A percentile compares a stretch with the other conserved stretches of the same genome.
Conservation (phyloP, 1,140 invertebrate genomes). For the Drosophila pseudoobscura region DNA sequence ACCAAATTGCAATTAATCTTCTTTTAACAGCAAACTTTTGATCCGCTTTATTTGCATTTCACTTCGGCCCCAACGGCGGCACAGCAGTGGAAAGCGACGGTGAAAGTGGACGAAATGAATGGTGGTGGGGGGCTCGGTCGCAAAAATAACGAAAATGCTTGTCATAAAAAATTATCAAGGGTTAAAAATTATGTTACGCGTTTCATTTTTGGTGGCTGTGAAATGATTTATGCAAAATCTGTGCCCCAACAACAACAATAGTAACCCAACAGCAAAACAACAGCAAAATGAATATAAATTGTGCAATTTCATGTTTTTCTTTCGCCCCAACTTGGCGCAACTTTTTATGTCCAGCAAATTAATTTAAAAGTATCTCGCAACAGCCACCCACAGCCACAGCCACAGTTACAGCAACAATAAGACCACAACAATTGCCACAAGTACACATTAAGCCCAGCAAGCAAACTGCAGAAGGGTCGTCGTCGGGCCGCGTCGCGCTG, state of each 20-base stretch:
- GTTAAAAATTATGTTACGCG: slow-evolving; percentile 80
- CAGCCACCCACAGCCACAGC: slow-evolving; percentile 44
- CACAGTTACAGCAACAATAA: slow-evolving; percentile 36
- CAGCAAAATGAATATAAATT: slow-evolving; percentile 77
- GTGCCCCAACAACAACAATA: slow-evolving; percentile 44
- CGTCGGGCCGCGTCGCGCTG: slow-evolving; percentile 19
- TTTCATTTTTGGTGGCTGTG: slow-evolving; percentile 72
- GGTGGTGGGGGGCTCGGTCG: slow-evolving; percentile 2
- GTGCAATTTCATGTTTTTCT: slow-evolving; percentile 72
- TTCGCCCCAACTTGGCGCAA: slow-evolving; percentile 34
- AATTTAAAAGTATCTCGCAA: slow-evolving; percentile 71
- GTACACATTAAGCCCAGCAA: slow-evolving; percentile 29
- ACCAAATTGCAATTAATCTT: slow-evolving; percentile 80
- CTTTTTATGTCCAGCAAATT: slow-evolving; percentile 76
- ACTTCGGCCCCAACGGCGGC: slow-evolving; percentile 60
- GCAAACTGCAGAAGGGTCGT: slow-evolving; percentile 35
- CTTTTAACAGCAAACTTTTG: slow-evolving; percentile 81
- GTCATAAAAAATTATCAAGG: slow-evolving; percentile 81
- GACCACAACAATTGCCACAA: slow-evolving; percentile 11
- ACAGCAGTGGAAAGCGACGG: slow-evolving; percentile 15
- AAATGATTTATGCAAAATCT: slow-evolving; percentile 81
- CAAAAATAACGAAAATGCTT: slow-evolving; percentile 65
- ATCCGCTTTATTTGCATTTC: slow-evolving; percentile 81
- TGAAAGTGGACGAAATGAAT: neutral
- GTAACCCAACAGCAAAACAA: slow-evolving; percentile 12